Conservation (phyloP, 2,797 vertebrate genomes). For the Nasua narica region DNA sequence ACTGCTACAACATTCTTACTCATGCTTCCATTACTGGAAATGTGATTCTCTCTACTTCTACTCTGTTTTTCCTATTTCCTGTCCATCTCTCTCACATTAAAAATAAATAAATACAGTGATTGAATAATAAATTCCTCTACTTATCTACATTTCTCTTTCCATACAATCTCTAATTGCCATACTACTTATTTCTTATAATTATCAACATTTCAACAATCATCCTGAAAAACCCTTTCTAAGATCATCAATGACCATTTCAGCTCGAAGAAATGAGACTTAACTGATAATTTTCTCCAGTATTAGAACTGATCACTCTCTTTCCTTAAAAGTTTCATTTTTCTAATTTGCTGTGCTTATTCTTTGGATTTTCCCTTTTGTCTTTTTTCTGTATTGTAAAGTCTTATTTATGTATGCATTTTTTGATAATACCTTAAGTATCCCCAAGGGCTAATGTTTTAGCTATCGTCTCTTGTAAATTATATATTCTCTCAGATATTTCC, state of each 20-base stretch:
- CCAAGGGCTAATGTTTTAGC: not conserved
- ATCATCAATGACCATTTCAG: not conserved
- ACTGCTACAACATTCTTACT: not conserved
- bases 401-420: not conserved
- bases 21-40: not conserved
- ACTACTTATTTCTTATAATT: not conserved
- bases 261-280: not conserved
- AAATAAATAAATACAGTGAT: not conserved
- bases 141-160: not conserved
- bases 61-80: not conserved
- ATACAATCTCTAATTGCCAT: not conserved
- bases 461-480: not conserved
- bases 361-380: not conserved
- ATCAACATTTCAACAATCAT: not conserved
- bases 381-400: not conserved
- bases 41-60: not conserved
- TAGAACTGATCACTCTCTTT: not conserved
- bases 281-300: not conserved
- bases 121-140: not conserved
- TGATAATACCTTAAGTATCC: not conserved
- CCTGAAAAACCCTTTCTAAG: not conserved
- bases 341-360: not conserved
- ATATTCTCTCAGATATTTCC: not conserved
- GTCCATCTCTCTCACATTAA: not conserved
- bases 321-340: not conserved